phyloP scores from a whole-genome alignment of 2,797 vertebrate species.

The Spea hammondii region DNA sequence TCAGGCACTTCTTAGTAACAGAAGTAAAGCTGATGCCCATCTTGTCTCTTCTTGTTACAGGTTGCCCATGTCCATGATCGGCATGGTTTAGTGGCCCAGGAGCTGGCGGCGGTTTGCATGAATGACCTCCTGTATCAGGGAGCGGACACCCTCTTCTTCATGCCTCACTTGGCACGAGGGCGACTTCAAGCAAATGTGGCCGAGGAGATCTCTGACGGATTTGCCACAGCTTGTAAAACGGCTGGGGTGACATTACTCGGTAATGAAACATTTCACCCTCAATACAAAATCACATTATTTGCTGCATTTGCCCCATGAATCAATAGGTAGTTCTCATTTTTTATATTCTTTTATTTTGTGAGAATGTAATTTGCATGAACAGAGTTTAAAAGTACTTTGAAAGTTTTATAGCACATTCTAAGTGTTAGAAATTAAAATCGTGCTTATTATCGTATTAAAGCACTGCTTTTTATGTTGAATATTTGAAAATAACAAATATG shows the following conservation, averaged over 20 bases:
- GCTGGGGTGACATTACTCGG: conserved; percentile 81
- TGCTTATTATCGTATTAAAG: too few species aligned
- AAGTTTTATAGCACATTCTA: too few species aligned
- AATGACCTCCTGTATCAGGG: conserved; percentile 85
- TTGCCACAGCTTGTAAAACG: conserved; percentile 74
- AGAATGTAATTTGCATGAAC: too few species aligned
- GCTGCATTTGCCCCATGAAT: too few species aligned
- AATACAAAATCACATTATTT: too few species aligned
- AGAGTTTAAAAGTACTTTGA: too few species aligned
- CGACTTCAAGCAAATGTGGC: conserved; percentile 70
- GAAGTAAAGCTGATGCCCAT: not conserved
- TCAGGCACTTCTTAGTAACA: too few species aligned
- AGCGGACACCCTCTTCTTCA: conserved; percentile 87
- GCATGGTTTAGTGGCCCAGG: conserved; percentile 76
- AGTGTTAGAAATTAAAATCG: too few species aligned
- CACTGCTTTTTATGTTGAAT: too few species aligned
- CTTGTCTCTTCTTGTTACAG: conserved; percentile 56
- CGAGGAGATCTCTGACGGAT: conserved; percentile 71
- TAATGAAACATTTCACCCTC: conserved; percentile 51
- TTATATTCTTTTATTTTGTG: too few species aligned
- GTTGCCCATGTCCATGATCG: conserved; percentile 74
- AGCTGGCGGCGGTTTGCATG: conserved; percentile 84
- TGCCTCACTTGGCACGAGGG: conserved; percentile 77
- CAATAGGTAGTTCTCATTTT: too few species aligned
- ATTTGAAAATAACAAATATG: too few species aligned